Evolutionary conservation across 2,888 invertebrate genomes (phyloP), one percentile per base, ranked within the genome.

Genomic region (Alsophila aescularia): DNA sequence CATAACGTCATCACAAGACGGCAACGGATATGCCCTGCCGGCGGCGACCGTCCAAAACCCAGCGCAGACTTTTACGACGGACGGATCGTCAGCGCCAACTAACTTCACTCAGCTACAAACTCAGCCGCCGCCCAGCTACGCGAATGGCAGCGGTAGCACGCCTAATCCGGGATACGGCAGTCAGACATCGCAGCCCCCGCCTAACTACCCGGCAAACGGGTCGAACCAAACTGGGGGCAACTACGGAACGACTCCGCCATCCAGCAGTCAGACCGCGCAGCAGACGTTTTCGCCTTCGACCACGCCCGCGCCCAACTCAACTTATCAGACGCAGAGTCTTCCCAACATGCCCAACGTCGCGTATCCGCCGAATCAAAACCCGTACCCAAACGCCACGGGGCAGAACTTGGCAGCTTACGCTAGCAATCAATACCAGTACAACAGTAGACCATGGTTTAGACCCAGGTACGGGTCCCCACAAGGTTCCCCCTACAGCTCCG

Each of bases 341-440:
- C 79, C 83, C 0, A 84, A 70, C 57, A 81, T 88, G 81, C 80
- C 85, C 0, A 88, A 49, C n/a, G 54, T 88, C 18, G 77, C 72
- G 0, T 88, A 82, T 42, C 83, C 85, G 6, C 82, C 84, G 0
- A 83, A 77, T 40, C 88, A 85, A 45, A 90, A 89, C 55, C 90
- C 89, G 0, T 90, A 90, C 48, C 90, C 90, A 0, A 90, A 90
- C 50, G 90, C 90, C 1, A 89, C 90, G 0, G 90, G 90, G 0
- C 90, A 90, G 47, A 90, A 90, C 62, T 73, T 90, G 75, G 90
- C 90, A 58, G 90, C 90, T 47, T 90, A 90, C 50, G 90, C 90
- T 0, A 89, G 81, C 60, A 90, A 88, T 52, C 90, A 90, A 67
- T 90, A 89, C 40, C 88, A 87, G 47, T 89, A 88, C 52, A 86